Evolutionary conservation across 2,888 invertebrate genomes (phyloP), one percentile per base, ranked within the genome.

Genomic region (Orthosia gracilis): DNA sequence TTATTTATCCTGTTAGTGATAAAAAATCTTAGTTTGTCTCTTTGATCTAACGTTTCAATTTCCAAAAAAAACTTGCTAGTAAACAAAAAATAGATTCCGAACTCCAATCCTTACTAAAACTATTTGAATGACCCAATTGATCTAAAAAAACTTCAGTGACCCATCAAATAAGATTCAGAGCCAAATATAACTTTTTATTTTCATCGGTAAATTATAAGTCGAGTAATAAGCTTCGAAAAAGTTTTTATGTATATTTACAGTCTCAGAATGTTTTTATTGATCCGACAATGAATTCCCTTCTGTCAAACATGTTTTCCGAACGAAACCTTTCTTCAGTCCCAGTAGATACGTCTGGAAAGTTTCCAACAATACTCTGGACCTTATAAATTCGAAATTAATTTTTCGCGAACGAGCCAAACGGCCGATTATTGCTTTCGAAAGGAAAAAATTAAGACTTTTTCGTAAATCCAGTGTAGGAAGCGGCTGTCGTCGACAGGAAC

Each of bases 361-460:
- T 89, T 90, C 89, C 91, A 91, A 87, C 73, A 78, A 79, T 76
- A 71, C 85, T 82, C 82, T 85, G 75, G 77, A 85, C 69, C 64
- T 78, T 88, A 89, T 88, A 87, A 91, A 90, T 90, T 89, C 87
- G 87, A 91, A 92, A 92, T 92, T 90, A 92, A 91, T 93, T 92
- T 90, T 90, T 88, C 71, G 69, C 67, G 76, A 81, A 81, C 73
- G 85, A 73, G 82, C 84, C 82, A 82, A 86, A 77, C 80, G 83
- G 84, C 73, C 89, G 91, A 92, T 93, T 92, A 93, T 92, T 92
- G 92, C 91, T 89, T 89, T 89, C 80, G 82, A 84, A 87, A 85
- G 82, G 90, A 87, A 89, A 88, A 91, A 93, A 93, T 94, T 92
- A 91, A 90, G 91, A 90, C 88, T 91, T 92, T 92, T 92, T 91